Evolutionary conservation across 2,797 vertebrate genomes (phyloP).

Genomic region (Molothrus ater): DNA sequence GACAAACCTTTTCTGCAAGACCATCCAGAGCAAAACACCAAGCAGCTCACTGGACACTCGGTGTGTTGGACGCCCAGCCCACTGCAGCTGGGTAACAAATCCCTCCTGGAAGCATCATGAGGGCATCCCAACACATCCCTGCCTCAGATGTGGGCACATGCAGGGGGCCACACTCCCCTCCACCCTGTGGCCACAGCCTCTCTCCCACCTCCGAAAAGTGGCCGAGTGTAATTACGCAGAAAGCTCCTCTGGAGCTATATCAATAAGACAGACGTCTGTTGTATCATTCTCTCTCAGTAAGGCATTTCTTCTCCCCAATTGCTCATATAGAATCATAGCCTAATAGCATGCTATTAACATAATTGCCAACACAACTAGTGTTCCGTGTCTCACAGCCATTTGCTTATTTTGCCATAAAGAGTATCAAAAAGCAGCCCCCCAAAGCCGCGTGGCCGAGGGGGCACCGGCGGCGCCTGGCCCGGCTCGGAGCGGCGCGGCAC

Average conservation of each 20-base stretch:
- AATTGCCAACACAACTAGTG: slow-evolving; percentile 97
- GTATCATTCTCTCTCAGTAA: slow-evolving; percentile 90
- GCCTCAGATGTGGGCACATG: background rate
- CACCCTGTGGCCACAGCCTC: background rate
- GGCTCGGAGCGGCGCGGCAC: background rate
- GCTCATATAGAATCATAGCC: slow-evolving; percentile 97
- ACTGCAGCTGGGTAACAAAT: rapidly evolving
- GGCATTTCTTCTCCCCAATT: slow-evolving; percentile 93
- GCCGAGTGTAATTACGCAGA: slow-evolving; percentile 89
- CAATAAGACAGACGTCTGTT: slow-evolving; percentile 91
- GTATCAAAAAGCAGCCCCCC: slow-evolving; percentile 74
- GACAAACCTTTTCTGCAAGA: background rate
- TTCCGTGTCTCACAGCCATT: slow-evolving; percentile 94
- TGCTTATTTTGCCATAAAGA: slow-evolving; percentile 85
- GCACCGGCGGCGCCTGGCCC: background rate
- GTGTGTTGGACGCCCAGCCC: background rate
- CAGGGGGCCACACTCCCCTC: background rate
- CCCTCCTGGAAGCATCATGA: background rate
- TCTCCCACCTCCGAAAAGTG: slow-evolving; percentile 70
- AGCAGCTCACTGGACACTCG: background rate
- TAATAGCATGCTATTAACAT: slow-evolving; percentile 99
- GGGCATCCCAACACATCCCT: background rate
- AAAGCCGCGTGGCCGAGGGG: slow-evolving; percentile 15
- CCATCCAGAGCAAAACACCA: background rate
- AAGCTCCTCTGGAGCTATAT: slow-evolving; percentile 89